Percentiles rank a stretch among this genome's conserved stretches.
Evolutionary conservation across 2,797 vertebrate genomes (phyloP).

Genomic region (Platalea minor): DNA sequence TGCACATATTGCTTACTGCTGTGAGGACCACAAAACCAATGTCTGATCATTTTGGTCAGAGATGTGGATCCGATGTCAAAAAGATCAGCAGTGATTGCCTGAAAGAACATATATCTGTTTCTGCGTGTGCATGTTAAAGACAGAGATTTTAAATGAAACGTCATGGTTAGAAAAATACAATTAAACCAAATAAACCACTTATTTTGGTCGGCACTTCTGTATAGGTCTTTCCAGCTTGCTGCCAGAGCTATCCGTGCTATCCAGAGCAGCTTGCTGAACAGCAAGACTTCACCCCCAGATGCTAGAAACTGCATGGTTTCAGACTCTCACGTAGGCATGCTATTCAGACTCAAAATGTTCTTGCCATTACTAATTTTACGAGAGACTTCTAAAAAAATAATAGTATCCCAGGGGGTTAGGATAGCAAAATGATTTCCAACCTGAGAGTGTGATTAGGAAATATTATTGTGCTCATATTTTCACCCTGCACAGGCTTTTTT

Average conservation of each 20-base stretch:
- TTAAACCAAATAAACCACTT: background rate
- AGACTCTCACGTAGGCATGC: background rate
- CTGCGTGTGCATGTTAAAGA: background rate
- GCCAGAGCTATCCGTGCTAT: background rate
- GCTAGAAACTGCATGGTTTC: slow-evolving; percentile 15
- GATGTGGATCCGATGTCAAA: background rate
- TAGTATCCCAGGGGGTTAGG: background rate
- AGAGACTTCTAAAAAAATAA: background rate
- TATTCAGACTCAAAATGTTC: background rate
- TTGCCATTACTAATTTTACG: background rate
- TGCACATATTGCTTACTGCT: background rate
- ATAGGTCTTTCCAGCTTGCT: background rate
- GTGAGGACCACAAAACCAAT: background rate
- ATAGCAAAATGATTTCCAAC: background rate
- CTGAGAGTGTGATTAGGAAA: background rate
- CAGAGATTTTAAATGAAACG: background rate
- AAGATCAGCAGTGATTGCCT: background rate
- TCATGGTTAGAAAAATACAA: background rate
- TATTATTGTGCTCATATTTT: background rate
- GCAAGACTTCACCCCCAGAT: background rate
- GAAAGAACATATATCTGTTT: background rate
- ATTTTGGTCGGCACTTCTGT: background rate
- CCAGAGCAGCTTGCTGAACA: slow-evolving; percentile 16
- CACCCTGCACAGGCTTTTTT: background rate
- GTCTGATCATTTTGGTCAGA: background rate